Percentiles rank a stretch among this genome's conserved stretches.
These are phyloP conservation scores for Natator depressus DNA, from an alignment of 2,113 vertebrate genomes.

Conservation along the genomic window DNA sequence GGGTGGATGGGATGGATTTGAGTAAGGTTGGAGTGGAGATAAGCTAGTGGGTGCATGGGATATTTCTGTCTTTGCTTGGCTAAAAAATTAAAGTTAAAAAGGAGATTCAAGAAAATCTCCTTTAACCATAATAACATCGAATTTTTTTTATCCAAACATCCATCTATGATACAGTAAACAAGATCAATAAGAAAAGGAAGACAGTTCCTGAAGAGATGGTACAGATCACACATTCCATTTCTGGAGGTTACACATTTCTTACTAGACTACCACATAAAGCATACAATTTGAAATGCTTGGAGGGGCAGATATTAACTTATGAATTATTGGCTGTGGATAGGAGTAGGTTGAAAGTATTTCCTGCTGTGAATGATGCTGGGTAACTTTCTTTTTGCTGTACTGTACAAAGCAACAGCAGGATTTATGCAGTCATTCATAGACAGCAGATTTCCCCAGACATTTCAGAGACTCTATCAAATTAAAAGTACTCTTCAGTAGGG, in stretches of 20 bases:
- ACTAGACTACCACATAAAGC: conserved; percentile 12
- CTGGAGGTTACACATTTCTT: not conserved
- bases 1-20: not conserved
- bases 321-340: conserved; percentile 73
- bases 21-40: not conserved
- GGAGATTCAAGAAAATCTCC: not conserved
- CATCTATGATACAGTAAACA: not conserved
- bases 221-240: not conserved
- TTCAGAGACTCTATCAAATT: conserved; percentile 68
- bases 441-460: conserved; percentile 60
- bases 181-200: not conserved
- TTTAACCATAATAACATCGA: not conserved
- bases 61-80: not conserved
- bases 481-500: conserved; percentile 57
- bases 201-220: not conserved
- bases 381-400: conserved; percentile 46
- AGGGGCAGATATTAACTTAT: conserved; percentile 60
- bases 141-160: not conserved
- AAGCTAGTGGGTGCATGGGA: not conserved
- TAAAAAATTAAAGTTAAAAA: not conserved
- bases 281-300: conserved; percentile 45
- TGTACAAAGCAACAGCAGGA: conserved; percentile 44
- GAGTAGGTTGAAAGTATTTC: conserved; percentile 66
- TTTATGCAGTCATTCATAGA: conserved; percentile 54
- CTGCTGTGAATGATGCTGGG: conserved; percentile 46